Evolutionary conservation across 2,797 vertebrate species (phyloP), one percentile per base, ranked within the genome.

Genomic region (Xiphophorus birchmanni): DNA sequence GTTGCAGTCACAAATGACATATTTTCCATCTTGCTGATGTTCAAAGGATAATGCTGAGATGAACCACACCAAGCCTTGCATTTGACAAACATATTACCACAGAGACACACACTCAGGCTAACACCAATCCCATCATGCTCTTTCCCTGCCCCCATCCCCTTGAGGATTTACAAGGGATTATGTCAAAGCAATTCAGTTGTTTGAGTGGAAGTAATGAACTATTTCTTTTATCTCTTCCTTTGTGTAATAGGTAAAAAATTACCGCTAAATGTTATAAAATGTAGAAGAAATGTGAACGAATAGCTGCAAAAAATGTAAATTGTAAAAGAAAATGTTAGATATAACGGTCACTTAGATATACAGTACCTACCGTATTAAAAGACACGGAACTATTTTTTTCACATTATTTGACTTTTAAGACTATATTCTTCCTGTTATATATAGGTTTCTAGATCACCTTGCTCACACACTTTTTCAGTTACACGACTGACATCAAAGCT

Each of bases 111-210:
- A 76, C 58, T 73, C 67, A 84, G 79, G 65, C 80, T 12, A 78
- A 80, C 74, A 90, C 84, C 88, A 92, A 90, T 92, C 88, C 87
- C 84, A 90, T 92, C 86, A 87, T 82, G 84, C 90, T 86, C 74
- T 86, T 75, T 86, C 83, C 92, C 84, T 89, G 42, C 90, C 92
- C 91, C 92, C 90, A 89, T 81, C 92, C 91, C 92, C 90, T 94
- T 88, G 90, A 93, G 92, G 90, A 94, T 93, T 91, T 88, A 93
- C 76, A 89, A 85, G 90, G 92, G 93, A 93, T 95, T 94, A 94
- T 93, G 93, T 94, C 93, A 93, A 94, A 92, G 91, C 91, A 93
- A 93, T 94, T 91, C 91, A 93, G 92, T 94, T 92, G 91, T 90
- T 90, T 91, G 89, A 91, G 91, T 88, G 89, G 91, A 92, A 88